phyloP scores from a whole-genome alignment of 2,113 vertebrate species.

The Mystacornis crossleyi region DNA sequence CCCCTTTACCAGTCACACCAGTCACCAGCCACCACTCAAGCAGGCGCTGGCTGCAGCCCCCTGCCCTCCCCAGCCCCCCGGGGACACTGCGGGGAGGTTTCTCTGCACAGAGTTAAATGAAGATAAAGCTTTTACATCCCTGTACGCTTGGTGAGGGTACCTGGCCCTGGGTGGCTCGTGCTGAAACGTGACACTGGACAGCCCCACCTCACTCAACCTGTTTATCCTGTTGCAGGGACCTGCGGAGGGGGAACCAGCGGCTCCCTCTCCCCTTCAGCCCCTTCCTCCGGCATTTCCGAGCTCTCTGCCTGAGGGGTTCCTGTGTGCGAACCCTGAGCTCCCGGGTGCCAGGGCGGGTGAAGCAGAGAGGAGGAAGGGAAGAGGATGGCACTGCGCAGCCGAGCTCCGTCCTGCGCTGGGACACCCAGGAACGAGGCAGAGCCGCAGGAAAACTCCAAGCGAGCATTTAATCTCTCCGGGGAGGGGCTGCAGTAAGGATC shows the following conservation, averaged over 20 bases:
- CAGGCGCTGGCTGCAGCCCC: rapidly evolving
- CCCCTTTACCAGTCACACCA: not conserved
- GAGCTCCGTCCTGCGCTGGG: not conserved
- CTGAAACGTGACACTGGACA: constrained; percentile 7
- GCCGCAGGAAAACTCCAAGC: not conserved
- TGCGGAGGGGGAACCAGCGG: not conserved
- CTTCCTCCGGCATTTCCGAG: not conserved
- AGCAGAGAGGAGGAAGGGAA: not conserved
- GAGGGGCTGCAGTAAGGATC: not conserved
- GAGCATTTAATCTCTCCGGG: not conserved
- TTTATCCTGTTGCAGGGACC: not conserved
- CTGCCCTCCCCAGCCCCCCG: not conserved
- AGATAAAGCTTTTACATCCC: not conserved
- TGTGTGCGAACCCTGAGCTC: rapidly evolving
- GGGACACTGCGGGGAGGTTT: not conserved
- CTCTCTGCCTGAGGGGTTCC: not conserved
- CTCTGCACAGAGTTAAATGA: not conserved
- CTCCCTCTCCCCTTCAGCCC: not conserved
- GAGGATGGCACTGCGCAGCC: not conserved
- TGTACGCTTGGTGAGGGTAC: not conserved
- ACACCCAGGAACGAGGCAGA: not conserved
- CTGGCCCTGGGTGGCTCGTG: not conserved
- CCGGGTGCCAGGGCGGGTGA: rapidly evolving
- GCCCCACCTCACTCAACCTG: not conserved
- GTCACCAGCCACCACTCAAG: not conserved